These are phyloP conservation scores for Hesperophylax magnus DNA, from an alignment of 1,140 invertebrate genomes.

Conservation along the genomic window DNA sequence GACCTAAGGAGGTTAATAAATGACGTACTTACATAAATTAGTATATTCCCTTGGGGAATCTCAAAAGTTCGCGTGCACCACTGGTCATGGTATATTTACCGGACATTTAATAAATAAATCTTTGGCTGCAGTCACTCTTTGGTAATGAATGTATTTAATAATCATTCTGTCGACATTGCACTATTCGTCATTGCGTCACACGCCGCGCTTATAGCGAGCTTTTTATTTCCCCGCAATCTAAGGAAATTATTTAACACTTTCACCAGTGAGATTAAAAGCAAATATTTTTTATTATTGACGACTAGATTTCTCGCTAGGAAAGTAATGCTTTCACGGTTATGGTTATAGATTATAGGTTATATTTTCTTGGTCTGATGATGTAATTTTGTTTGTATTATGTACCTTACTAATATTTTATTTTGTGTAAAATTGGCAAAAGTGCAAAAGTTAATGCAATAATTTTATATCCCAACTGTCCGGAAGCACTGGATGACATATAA, in stretches of 20 bases:
- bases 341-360: background rate
- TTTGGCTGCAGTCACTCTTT: background rate
- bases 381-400: too few relatives aligned
- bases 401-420: too few relatives aligned
- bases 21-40: too few relatives aligned
- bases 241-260: slow-evolving; percentile 6
- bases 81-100: background rate
- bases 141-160: slow-evolving; percentile 8
- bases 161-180: background rate
- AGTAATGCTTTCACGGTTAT: background rate
- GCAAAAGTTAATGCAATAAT: too few relatives aligned
- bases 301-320: background rate
- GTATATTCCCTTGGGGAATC: too few relatives aligned
- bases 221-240: background rate
- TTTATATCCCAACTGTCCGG: too few relatives aligned
- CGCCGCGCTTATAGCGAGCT: background rate
- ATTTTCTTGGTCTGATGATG: too few relatives aligned
- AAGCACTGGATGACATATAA: too few relatives aligned
- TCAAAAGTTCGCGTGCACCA: too few relatives aligned
- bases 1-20: too few relatives aligned
- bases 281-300: background rate
- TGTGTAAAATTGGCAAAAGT: too few relatives aligned
- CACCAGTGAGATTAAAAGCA: background rate
- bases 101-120: slow-evolving; percentile 17
- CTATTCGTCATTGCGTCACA: slow-evolving; percentile 8